Percentiles rank a stretch among this genome's conserved stretches.
phyloP scores from a whole-genome alignment of 2,113 vertebrate species.

The Cichladusa arquata region DNA sequence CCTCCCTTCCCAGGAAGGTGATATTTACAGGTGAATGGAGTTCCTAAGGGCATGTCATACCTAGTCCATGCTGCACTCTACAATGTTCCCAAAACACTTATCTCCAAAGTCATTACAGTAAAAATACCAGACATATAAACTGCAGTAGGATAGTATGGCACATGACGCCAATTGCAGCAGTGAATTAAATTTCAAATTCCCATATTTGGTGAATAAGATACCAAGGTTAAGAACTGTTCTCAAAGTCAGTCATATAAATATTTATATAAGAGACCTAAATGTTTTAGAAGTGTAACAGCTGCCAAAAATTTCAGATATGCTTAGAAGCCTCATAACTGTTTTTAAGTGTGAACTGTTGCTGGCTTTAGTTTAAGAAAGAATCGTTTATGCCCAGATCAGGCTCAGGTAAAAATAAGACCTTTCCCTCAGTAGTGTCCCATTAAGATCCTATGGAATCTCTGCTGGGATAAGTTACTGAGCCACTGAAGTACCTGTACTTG shows the following conservation, averaged over 20 bases:
- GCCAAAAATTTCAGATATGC: not conserved
- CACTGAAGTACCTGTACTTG: not conserved
- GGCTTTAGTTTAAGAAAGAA: not conserved
- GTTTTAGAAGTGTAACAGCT: not conserved
- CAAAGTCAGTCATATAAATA: not conserved
- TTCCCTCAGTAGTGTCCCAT: not conserved
- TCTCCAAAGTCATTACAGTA: not conserved
- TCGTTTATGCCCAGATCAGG: not conserved
- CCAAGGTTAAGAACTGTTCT: not conserved
- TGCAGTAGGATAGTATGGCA: not conserved
- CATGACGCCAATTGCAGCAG: not conserved
- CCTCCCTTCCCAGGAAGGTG: constrained; percentile 43
- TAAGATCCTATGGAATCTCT: not conserved
- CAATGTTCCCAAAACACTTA: not conserved
- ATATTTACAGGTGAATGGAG: constrained; percentile 66
- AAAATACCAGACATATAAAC: not conserved
- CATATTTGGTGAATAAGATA: not conserved
- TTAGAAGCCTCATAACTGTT: not conserved
- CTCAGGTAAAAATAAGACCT: not conserved
- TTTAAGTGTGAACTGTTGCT: not conserved
- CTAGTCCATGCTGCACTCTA: not conserved
- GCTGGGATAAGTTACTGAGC: not conserved
- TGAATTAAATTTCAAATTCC: not conserved
- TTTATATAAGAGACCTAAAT: not conserved
- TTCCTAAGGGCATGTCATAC: not conserved